These are phyloP conservation scores for Hyperoplus immaculatus DNA, from an alignment of 2,797 vertebrate genomes.

Conservation along the genomic window DNA sequence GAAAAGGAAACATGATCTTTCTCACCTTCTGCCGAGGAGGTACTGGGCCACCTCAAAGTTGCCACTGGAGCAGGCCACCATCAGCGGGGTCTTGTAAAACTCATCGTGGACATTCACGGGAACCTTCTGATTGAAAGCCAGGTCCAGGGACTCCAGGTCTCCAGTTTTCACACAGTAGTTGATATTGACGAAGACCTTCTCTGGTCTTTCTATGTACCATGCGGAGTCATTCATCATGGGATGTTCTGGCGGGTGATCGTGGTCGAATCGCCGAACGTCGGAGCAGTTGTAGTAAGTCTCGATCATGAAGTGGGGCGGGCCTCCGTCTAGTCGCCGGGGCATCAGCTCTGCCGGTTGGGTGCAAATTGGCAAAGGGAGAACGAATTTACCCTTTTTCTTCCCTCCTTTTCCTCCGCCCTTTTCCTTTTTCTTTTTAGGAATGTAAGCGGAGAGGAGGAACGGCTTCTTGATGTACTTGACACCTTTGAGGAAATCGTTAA, in stretches of 20 bases:
- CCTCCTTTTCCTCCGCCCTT: conserved; percentile 81
- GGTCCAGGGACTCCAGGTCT: conserved; percentile 90
- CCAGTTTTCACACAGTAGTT: conserved; percentile 88
- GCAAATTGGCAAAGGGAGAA: conserved; percentile 89
- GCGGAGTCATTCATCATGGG: conserved; percentile 91
- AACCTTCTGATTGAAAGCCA: conserved; percentile 89
- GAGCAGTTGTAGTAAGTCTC: conserved; percentile 83
- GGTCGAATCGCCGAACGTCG: conserved; percentile 79
- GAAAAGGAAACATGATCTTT: neutral
- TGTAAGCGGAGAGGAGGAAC: conserved; percentile 86
- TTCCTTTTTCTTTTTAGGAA: conserved; percentile 87
- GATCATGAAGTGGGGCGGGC: conserved; percentile 89
- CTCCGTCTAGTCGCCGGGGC: conserved; percentile 80
- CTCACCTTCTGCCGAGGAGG: conserved; percentile 90
- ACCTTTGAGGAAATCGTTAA: conserved; percentile 91
- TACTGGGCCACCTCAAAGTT: conserved; percentile 88
- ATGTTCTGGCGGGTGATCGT: conserved; percentile 85
- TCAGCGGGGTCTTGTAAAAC: conserved; percentile 94
- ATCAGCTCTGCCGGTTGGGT: conserved; percentile 75
- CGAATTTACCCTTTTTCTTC: conserved; percentile 77
- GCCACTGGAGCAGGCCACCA: conserved; percentile 90
- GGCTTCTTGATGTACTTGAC: conserved; percentile 88
- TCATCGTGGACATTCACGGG: conserved; percentile 90
- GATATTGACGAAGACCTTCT: conserved; percentile 85
- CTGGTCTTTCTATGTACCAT: conserved; percentile 90